Conservation (phyloP, 2,888 invertebrate genomes). For the Dascillus cervinus region DNA sequence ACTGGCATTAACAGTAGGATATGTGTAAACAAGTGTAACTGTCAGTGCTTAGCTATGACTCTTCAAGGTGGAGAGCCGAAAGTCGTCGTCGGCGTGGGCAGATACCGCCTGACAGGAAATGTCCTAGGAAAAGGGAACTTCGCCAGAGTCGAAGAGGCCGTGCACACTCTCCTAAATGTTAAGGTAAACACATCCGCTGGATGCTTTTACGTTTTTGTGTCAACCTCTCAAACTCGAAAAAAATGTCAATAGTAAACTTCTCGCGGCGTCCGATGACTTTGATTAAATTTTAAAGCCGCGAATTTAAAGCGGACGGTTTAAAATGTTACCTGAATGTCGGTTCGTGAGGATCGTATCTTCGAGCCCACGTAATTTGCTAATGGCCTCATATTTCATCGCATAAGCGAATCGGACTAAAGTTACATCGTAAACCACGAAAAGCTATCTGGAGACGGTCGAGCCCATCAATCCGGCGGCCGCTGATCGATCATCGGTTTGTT, state of each 20-base stretch:
- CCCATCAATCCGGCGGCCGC: conserved; percentile 18
- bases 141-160: conserved; percentile 66
- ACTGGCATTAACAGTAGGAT: conserved; percentile 17
- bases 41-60: conserved; percentile 23
- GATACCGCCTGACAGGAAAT: conserved; percentile 63
- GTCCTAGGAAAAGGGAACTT: conserved; percentile 70
- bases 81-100: conserved; percentile 52
- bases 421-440: conserved; percentile 18
- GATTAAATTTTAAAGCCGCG: too few species aligned
- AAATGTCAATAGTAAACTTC: too few species aligned
- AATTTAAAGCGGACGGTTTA: not conserved
- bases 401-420: conserved; percentile 10
- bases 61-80: conserved; percentile 24
- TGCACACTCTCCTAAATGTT: conserved; percentile 57
- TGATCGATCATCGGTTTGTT: conserved; percentile 19
- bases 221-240: too few species aligned
- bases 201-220: too few species aligned
- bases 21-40: conserved; percentile 25
- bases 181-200: too few species aligned
- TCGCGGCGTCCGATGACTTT: too few species aligned
- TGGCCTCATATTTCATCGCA: conserved; percentile 25
- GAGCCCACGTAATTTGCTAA: conserved; percentile 25
- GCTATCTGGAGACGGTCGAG: conserved; percentile 17
- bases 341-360: not conserved
- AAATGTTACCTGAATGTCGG: not conserved